phyloP scores from a whole-genome alignment of 1,140 invertebrate species.

The Delia radicum region DNA sequence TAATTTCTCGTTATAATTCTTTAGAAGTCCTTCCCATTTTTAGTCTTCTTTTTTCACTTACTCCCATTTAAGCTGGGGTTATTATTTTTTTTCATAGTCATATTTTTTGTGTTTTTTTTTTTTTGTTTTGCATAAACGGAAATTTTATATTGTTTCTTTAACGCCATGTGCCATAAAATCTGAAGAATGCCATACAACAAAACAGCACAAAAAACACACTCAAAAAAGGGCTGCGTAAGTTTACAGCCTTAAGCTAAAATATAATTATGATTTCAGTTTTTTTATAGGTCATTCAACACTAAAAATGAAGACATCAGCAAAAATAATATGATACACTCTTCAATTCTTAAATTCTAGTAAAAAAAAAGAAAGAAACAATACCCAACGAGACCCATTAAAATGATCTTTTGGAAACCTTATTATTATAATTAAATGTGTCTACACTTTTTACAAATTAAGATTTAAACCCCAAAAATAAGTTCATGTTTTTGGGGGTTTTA shows the following conservation, averaged over 20 bases:
- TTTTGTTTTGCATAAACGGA: neutral
- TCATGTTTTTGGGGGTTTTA: neutral
- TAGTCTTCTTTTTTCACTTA: no score
- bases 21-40: no score
- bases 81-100: no score
- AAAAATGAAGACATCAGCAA: neutral
- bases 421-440: slow-evolving; percentile 7
- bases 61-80: no score
- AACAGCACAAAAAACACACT: neutral
- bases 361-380: neutral
- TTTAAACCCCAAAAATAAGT: neutral
- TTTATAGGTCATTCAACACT: neutral
- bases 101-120: neutral
- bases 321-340: neutral
- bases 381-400: neutral
- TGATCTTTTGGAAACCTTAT: slow-evolving; percentile 14
- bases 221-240: neutral
- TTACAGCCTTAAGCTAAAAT: neutral
- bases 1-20: no score
- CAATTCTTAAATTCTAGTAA: neutral
- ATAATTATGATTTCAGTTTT: neutral
- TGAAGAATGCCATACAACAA: neutral
- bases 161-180: neutral
- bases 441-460: neutral
- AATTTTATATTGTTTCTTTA: neutral